A percentile compares a stretch with the other conserved stretches of the same genome.
Conservation (phyloP, 2,797 vertebrate genomes). For the Leucoraja ocellata region DNA sequence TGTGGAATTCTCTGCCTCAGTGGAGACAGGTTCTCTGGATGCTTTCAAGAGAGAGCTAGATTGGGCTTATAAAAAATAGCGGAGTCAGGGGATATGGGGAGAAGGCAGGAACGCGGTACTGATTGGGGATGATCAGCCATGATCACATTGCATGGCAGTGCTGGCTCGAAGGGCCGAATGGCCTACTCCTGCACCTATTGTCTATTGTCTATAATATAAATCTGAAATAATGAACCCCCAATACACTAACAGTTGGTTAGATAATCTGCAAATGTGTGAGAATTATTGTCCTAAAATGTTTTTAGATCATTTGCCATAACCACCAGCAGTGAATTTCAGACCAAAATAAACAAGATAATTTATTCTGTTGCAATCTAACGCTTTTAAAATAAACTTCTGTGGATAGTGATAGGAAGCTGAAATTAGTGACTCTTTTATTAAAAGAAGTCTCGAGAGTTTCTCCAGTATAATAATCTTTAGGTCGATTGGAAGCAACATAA, state of each 20-base stretch:
- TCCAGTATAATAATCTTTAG: background rate
- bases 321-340: background rate
- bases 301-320: background rate
- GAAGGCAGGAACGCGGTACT: too few relatives aligned
- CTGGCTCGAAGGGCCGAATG: too few relatives aligned
- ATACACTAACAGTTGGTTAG: background rate
- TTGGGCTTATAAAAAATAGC: too few relatives aligned
- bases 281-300: background rate
- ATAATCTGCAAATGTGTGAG: background rate
- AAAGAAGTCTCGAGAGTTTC: background rate
- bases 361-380: background rate
- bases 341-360: background rate
- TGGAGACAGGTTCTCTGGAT: too few relatives aligned
- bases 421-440: background rate
- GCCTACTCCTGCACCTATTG: too few relatives aligned
- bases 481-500: background rate
- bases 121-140: too few relatives aligned
- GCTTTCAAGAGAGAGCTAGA: too few relatives aligned
- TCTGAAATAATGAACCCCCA: background rate
- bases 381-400: background rate
- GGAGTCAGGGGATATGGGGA: too few relatives aligned
- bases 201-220: background rate
- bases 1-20: too few relatives aligned
- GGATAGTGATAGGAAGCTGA: background rate
- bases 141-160: too few relatives aligned